A percentile compares a stretch with the other conserved stretches of the same genome.
These are phyloP conservation scores for Drosophila pseudoobscura DNA, from an alignment of 1,140 invertebrate species.

Conservation along the genomic window DNA sequence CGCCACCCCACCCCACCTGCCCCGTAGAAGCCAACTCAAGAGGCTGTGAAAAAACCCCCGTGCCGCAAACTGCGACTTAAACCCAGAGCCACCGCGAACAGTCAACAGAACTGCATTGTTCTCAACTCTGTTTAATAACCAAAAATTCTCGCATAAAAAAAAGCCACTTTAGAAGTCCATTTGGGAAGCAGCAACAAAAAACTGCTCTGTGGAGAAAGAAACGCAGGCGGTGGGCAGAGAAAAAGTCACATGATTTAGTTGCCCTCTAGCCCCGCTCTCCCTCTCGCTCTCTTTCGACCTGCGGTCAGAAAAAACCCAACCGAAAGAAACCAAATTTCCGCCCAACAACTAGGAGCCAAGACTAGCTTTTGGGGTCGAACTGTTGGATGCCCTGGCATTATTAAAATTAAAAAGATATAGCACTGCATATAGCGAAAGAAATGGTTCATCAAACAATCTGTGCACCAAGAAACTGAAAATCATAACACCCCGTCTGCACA, in stretches of 20 bases:
- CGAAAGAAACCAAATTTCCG: constrained; percentile 58
- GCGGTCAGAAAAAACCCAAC: constrained; percentile 34
- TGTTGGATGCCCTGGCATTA: too few species aligned
- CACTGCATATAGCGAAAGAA: too few species aligned
- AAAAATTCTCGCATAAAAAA: constrained; percentile 66
- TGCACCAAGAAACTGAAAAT: too few species aligned
- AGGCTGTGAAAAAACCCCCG: constrained; percentile 17
- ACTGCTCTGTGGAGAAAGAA: constrained; percentile 10
- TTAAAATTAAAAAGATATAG: too few species aligned
- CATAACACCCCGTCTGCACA: too few species aligned
- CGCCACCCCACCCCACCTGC: not conserved
- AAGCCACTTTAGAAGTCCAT: constrained; percentile 38
- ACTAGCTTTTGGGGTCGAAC: too few species aligned
- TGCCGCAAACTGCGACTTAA: constrained; percentile 40
- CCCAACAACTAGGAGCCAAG: constrained; percentile 28
- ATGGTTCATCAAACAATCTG: too few species aligned
- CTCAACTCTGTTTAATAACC: constrained; percentile 65
- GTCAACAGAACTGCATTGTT: constrained; percentile 69
- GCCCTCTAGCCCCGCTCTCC: constrained; percentile 29
- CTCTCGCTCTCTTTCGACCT: constrained; percentile 21
- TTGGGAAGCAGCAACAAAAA: constrained; percentile 29
- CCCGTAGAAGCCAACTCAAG: constrained; percentile 6
- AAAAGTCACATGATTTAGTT: constrained; percentile 79
- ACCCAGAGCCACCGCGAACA: constrained; percentile 30
- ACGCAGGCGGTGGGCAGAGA: constrained; percentile 12